Conservation (phyloP, 2,888 invertebrate species). For the Rhingia rostrata region DNA sequence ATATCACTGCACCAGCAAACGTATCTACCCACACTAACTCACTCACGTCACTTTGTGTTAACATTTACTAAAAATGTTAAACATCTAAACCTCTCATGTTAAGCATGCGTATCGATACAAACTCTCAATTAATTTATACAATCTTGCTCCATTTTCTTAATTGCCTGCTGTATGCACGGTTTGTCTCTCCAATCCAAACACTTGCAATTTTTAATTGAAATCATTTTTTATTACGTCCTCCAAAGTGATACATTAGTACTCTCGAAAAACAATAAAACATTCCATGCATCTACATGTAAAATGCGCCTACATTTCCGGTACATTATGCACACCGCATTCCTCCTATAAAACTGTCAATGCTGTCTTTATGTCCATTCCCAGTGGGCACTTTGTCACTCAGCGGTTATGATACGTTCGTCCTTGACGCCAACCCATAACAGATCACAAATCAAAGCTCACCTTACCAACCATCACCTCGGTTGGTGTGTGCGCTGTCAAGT, state of each 20-base stretch:
- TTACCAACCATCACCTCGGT: conserved; percentile 51
- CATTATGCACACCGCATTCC: conserved; percentile 45
- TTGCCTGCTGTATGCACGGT: not conserved
- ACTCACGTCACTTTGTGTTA: too few species aligned
- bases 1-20: too few species aligned
- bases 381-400: conserved; percentile 62
- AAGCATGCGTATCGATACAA: not conserved
- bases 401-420: conserved; percentile 70
- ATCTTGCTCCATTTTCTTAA: not conserved
- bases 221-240: not conserved
- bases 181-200: not conserved
- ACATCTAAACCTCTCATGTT: not conserved
- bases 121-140: too few species aligned
- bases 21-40: too few species aligned
- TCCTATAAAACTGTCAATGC: conserved; percentile 59
- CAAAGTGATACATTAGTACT: not conserved
- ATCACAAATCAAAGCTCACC: conserved; percentile 58
- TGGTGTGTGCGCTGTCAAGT: conserved; percentile 34
- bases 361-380: conserved; percentile 42
- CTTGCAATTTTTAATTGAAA: not conserved
- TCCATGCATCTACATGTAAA: conserved; percentile 20
- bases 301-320: conserved; percentile 61
- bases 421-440: conserved; percentile 52
- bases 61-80: too few species aligned
- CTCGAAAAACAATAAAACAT: conserved; percentile 35